Conservation (phyloP, 2,888 invertebrate species). For the Pseudanteris insignis region DNA sequence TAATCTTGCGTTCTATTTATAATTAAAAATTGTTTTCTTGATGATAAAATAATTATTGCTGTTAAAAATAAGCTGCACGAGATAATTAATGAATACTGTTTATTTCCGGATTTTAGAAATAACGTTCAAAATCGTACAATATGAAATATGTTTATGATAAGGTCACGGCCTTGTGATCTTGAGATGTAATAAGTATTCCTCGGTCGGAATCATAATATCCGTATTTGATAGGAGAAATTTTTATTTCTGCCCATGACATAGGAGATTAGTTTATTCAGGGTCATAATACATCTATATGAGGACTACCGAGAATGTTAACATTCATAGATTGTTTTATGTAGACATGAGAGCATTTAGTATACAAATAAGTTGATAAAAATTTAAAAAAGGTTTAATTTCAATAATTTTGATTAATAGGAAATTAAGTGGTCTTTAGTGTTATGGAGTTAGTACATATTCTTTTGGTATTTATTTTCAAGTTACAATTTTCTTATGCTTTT, state of each 20-base stretch:
- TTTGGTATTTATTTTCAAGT: conserved; percentile 8
- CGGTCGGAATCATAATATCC: conserved; percentile 35
- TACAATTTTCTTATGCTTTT: conserved; percentile 12
- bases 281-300: conserved; percentile 34
- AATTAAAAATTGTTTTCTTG: too few species aligned
- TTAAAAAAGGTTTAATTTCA: too few species aligned
- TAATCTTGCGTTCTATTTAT: too few species aligned
- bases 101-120: conserved; percentile 21
- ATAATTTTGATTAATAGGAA: too few species aligned
- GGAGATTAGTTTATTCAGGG: conserved; percentile 32
- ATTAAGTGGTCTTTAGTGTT: too few species aligned
- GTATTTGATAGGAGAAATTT: conserved; percentile 40
- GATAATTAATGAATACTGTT: too few species aligned
- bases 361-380: too few species aligned
- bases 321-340: conserved; percentile 28
- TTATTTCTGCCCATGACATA: conserved; percentile 41
- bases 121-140: conserved; percentile 5
- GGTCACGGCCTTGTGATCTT: conserved; percentile 33
- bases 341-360: not conserved
- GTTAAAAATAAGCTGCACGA: too few species aligned
- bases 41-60: too few species aligned
- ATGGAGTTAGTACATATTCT: conserved; percentile 7
- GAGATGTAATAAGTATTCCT: conserved; percentile 30
- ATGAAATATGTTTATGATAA: conserved; percentile 27
- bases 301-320: conserved; percentile 17